Percentiles rank a stretch among this genome's conserved stretches.
Conservation (phyloP, 1,140 invertebrate species). For the Polypedilum vanderplanki region DNA sequence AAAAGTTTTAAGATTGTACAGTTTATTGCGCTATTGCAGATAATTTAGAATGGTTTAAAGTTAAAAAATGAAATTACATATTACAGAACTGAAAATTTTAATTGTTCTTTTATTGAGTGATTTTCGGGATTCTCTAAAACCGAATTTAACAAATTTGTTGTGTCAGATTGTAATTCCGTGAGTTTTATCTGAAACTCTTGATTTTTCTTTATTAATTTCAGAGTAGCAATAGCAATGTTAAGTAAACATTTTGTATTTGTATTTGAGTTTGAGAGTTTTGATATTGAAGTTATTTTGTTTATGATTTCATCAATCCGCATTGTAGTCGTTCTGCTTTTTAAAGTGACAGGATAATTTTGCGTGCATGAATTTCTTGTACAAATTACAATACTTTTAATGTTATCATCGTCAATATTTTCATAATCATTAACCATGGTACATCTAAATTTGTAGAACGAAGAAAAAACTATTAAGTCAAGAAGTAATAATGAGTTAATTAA, state of each 20-base stretch:
- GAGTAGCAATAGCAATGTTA: conserved; percentile 40
- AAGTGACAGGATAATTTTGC: neutral
- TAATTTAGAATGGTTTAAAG: too few relatives aligned
- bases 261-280: neutral
- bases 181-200: conserved; percentile 39
- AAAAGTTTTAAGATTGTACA: neutral
- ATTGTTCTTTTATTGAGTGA: conserved; percentile 38
- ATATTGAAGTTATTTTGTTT: neutral
- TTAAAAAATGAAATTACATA: too few relatives aligned
- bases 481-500: neutral
- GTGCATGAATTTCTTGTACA: neutral
- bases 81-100: conserved; percentile 26
- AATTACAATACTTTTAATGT: neutral
- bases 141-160: conserved; percentile 40
- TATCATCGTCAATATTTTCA: neutral
- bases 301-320: neutral
- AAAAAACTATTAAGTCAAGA: neutral
- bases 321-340: neutral
- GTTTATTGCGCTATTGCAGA: neutral
- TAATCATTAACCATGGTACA: neutral
- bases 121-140: conserved; percentile 42
- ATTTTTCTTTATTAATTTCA: conserved; percentile 42
- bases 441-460: neutral
- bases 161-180: conserved; percentile 39
- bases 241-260: conserved; percentile 34